Base-by-base conservation (phyloP, 30 jellyfish, hydroid and myxozoan species). In the Morbakka virulenta region DNA sequence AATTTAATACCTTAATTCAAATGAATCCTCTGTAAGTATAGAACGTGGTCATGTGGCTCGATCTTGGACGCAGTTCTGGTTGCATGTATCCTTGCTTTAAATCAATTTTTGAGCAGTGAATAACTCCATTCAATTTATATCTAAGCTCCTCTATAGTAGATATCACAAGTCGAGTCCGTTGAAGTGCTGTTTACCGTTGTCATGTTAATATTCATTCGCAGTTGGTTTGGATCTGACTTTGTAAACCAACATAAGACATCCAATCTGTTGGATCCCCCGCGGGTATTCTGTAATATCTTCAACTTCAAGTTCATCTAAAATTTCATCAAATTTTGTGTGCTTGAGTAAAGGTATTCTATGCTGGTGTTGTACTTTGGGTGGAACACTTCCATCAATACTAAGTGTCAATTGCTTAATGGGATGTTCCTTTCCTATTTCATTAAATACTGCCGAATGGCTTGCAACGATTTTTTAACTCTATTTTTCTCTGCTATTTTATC, bases 81-180 rank as follows among this genome's bases (percentile, higher is more conserved):
- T 69, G 82, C 80, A 33, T 35, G 82, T 69, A 69, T n/a, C 82
- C 80, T 6, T 69, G 82, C 27, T 41, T 35, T 72, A 66, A 24
- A 25, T 66, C 78, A 6, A 66, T 12, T 28, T 66, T 66, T 13
- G 78, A 24, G 25, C 27, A 66, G 25, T 66, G 72, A 9, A 13
- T 66, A 11, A 72, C 78, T 22, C 72, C 71, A 25, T 66, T 66
- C 17, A 66, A 12, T 13, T 66, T 14, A 72, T 66, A 28, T 31
- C 78, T 21, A 11, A 66, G 70, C 72, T 67, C 79, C 25, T 67
- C 79, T 67, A 30, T 0, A 17, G 0, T 61, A 17, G 72, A 34
- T 14, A 61, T 61, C 35, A 57, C 72, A 22, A 25, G 82, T 0
- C 79, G 0, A 0, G 83, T 0, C 21, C 79, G 82, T 0, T 0